Conservation (phyloP, 1,140 invertebrate genomes). For the Drosophila nasuta region DNA sequence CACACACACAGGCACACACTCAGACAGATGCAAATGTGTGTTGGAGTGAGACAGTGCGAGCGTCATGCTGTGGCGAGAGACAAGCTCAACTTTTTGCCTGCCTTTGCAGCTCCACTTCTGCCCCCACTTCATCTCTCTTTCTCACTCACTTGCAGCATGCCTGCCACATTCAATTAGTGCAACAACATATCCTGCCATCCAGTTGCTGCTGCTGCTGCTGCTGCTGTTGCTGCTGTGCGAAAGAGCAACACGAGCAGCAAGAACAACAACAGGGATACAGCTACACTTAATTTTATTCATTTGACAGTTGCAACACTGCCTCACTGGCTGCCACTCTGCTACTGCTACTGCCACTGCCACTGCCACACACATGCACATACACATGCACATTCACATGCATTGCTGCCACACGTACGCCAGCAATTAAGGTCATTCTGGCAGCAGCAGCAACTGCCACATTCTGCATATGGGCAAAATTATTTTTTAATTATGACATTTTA, state of each 20-base stretch:
- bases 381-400: conserved; percentile 51
- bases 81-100: conserved; percentile 45
- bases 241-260: conserved; percentile 38
- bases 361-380: conserved; percentile 13
- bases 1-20: conserved; percentile 35
- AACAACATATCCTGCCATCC: conserved; percentile 80
- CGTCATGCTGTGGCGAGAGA: conserved; percentile 42
- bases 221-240: conserved; percentile 32
- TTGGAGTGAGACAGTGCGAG: conserved; percentile 42
- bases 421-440: conserved; percentile 77
- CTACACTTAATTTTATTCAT: conserved; percentile 84
- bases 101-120: neutral
- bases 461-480: conserved; percentile 58
- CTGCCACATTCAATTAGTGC: conserved; percentile 83
- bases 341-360: conserved; percentile 1
- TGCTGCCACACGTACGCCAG: conserved; percentile 75
- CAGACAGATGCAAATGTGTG: conserved; percentile 21
- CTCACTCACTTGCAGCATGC: conserved; percentile 40
- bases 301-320: conserved; percentile 74
- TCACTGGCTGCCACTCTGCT: conserved; percentile 41
- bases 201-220: conserved; percentile 32
- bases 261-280: conserved; percentile 39
- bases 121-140: neutral
- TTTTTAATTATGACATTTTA: conserved; percentile 82
- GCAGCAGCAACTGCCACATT: conserved; percentile 43